phyloP scores from a whole-genome alignment of 1,140 invertebrate species.

The Hylaeus volcanicus region DNA sequence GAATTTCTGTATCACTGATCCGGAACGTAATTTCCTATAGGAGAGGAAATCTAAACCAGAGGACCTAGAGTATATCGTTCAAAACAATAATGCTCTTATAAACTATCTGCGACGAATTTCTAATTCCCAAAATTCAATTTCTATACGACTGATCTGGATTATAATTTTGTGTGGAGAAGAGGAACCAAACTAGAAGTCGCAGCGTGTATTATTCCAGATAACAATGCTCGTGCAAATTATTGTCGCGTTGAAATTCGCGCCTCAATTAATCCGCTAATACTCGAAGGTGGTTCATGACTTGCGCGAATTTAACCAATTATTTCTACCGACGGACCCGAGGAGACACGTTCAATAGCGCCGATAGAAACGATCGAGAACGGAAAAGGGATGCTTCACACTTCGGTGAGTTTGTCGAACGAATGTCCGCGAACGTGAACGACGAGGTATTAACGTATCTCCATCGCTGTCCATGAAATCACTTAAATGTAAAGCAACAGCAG shows the following conservation, averaged over 20 bases:
- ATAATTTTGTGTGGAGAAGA: too few species aligned
- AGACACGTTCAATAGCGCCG: background rate
- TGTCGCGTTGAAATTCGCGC: background rate
- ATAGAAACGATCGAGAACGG: background rate
- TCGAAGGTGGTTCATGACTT: background rate
- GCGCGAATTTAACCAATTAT: background rate
- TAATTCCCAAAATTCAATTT: too few species aligned
- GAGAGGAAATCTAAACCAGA: too few species aligned
- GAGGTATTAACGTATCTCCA: slow-evolving; percentile 4
- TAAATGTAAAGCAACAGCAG: slow-evolving; percentile 10
- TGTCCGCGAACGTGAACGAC: slow-evolving; percentile 9
- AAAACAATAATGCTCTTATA: too few species aligned
- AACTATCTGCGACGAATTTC: too few species aligned
- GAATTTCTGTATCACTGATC: too few species aligned
- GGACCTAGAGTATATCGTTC: too few species aligned
- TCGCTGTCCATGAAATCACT: slow-evolving; percentile 13
- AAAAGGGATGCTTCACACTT: slow-evolving; percentile 30
- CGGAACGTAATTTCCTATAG: too few species aligned
- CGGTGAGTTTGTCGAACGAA: slow-evolving; percentile 6
- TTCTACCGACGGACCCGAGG: background rate
- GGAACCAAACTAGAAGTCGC: too few species aligned
- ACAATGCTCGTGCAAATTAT: too few species aligned
- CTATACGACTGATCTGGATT: too few species aligned
- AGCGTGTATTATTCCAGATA: too few species aligned
- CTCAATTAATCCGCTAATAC: background rate